These are phyloP conservation scores for Eublepharis macularius DNA, from an alignment of 2,113 vertebrate genomes.

Conservation along the genomic window DNA sequence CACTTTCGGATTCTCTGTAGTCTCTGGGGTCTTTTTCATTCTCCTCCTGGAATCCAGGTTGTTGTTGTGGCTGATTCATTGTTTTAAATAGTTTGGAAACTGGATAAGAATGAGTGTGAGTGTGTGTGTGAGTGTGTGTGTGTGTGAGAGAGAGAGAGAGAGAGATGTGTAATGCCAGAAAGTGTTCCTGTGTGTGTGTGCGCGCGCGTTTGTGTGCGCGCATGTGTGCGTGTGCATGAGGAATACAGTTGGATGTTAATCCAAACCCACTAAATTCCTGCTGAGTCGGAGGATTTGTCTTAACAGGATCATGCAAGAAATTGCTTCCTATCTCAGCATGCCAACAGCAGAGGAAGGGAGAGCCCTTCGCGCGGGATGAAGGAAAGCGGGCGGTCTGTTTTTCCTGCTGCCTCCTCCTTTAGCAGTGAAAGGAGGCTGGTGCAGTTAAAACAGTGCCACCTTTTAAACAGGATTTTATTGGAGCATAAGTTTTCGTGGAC, in stretches of 20 bases:
- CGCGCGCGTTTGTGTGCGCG: too few relatives aligned
- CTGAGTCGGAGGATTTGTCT: slow-evolving; percentile 17
- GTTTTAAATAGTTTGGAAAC: slow-evolving; percentile 9
- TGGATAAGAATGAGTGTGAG: not conserved
- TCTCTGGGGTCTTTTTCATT: not conserved
- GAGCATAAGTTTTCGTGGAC: too few relatives aligned
- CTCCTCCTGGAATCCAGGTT: slow-evolving; percentile 24
- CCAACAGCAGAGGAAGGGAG: not conserved
- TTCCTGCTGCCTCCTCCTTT: not conserved
- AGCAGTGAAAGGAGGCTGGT: not conserved
- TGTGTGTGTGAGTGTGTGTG: not conserved
- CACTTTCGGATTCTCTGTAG: too few relatives aligned
- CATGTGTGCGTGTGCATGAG: not conserved
- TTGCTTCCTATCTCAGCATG: not conserved
- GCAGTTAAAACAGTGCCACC: too few relatives aligned
- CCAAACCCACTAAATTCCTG: slow-evolving; percentile 21
- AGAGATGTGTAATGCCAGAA: not conserved
- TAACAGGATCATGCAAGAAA: slow-evolving; percentile 13
- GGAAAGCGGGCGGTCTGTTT: not conserved
- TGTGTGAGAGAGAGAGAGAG: not conserved
- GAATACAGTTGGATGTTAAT: not conserved
- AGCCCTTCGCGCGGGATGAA: not conserved
- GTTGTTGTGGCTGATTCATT: slow-evolving; percentile 1
- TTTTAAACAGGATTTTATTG: too few relatives aligned
- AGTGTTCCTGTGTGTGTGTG: too few relatives aligned